Conservation (phyloP, 2,888 invertebrate species). For the Tetranychus truncatus region DNA sequence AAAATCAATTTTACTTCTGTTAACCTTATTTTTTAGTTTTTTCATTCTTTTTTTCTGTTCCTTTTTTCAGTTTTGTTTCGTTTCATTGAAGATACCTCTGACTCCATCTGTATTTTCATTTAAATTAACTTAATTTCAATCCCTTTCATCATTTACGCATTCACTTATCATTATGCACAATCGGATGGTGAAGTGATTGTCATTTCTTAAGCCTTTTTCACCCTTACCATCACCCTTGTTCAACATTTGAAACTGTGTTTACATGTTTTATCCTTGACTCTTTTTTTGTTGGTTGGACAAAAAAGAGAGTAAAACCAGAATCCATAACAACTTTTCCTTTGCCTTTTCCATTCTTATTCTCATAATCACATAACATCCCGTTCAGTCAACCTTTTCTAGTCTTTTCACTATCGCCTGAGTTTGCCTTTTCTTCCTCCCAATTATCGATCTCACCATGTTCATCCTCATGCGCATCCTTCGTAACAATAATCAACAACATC, state of each 20-base stretch:
- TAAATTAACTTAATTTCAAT: not conserved
- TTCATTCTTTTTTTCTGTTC: not conserved
- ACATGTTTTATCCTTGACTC: not conserved
- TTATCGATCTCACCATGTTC: not conserved
- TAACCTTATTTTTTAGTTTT: not conserved
- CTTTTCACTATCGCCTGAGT: not conserved
- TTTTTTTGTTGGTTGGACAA: not conserved
- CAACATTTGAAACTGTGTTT: not conserved
- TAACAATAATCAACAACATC: not conserved
- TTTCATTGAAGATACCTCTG: no score
- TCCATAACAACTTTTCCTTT: slow-evolving; percentile 1
- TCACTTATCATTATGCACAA: no score
- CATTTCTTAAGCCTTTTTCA: not conserved
- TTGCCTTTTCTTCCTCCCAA: not conserved
- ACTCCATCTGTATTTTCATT: not conserved
- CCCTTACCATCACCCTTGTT: not conserved
- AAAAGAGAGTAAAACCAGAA: not conserved
- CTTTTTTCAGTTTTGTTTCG: not conserved
- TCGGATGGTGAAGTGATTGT: not conserved
- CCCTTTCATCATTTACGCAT: not conserved
- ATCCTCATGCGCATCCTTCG: not conserved
- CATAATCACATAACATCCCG: not conserved
- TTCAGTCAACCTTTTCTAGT: not conserved
- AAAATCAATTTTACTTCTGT: not conserved
- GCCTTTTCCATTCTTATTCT: not conserved